Conservation (phyloP, 2,797 vertebrate genomes). For the Eupleurogrammus muticus region DNA sequence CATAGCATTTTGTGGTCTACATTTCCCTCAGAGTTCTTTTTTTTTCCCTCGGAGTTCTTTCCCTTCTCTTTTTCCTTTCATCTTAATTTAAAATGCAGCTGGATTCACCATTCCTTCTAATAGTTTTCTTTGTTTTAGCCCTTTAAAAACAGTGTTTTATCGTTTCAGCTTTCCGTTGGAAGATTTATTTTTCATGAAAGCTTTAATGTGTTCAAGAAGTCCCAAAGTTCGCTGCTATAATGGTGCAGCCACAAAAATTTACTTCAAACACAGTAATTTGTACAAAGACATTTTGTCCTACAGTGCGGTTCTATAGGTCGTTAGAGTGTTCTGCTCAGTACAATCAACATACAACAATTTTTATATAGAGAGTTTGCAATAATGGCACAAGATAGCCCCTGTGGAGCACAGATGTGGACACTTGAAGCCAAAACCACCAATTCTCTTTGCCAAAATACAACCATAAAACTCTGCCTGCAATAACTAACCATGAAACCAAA, state of each 20-base stretch:
- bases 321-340: constrained; percentile 29
- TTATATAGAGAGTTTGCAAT: constrained; percentile 31
- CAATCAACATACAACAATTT: constrained; percentile 20
- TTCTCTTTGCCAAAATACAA: constrained; percentile 68
- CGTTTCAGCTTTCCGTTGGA: constrained; percentile 53
- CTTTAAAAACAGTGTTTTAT: constrained; percentile 69
- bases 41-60: constrained; percentile 58
- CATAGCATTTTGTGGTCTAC: constrained; percentile 78
- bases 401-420: constrained; percentile 72
- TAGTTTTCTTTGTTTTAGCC: constrained; percentile 73
- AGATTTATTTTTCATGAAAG: constrained; percentile 67
- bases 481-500: constrained; percentile 81
- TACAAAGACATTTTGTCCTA: constrained; percentile 26
- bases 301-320: constrained; percentile 21
- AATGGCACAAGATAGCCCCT: constrained; percentile 48
- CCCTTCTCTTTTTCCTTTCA: constrained; percentile 69
- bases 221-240: constrained; percentile 53
- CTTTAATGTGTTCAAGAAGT: constrained; percentile 76
- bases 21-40: constrained; percentile 71
- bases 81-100: constrained; percentile 81
- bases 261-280: constrained; percentile 21
- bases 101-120: constrained; percentile 67
- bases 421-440: constrained; percentile 64
- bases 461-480: constrained; percentile 71
- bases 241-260: constrained; percentile 38